phyloP scores from a whole-genome alignment of 2,888 invertebrate species.

The Ophion ellenae region DNA sequence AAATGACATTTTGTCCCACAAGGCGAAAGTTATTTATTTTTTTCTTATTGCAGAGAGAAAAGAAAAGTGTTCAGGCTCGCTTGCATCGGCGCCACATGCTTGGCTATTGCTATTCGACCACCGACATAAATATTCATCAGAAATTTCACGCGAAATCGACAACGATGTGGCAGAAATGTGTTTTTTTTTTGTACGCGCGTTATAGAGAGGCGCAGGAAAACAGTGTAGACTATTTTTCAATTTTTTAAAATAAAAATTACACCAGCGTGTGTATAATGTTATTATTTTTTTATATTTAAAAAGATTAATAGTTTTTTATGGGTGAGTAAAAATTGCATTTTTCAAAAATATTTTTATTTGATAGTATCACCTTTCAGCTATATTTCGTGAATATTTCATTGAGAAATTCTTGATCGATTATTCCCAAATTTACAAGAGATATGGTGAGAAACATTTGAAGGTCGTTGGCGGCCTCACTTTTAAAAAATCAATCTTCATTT shows the following conservation, averaged over 20 bases:
- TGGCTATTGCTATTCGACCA: not conserved
- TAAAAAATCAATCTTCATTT: no score
- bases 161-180: not conserved
- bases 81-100: constrained; percentile 42
- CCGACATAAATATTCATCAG: not conserved
- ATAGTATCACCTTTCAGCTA: not conserved
- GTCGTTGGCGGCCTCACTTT: no score
- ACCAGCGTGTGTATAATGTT: no score
- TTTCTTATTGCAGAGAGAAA: constrained; percentile 10
- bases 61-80: constrained; percentile 11
- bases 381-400: not conserved
- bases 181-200: not conserved
- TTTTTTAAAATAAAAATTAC: no score
- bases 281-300: no score
- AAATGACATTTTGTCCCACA: not conserved
- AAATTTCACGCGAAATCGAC: not conserved
- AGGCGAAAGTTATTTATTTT: constrained; percentile 6
- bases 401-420: no score
- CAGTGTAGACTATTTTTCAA: not conserved
- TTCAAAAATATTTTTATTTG: no score
- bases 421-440: not conserved
- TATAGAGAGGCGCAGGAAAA: not conserved
- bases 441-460: no score
- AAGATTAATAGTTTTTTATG: no score
- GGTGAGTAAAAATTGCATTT: no score